Conservation (phyloP, 1,140 invertebrate species). For the Drosophila serrata region DNA sequence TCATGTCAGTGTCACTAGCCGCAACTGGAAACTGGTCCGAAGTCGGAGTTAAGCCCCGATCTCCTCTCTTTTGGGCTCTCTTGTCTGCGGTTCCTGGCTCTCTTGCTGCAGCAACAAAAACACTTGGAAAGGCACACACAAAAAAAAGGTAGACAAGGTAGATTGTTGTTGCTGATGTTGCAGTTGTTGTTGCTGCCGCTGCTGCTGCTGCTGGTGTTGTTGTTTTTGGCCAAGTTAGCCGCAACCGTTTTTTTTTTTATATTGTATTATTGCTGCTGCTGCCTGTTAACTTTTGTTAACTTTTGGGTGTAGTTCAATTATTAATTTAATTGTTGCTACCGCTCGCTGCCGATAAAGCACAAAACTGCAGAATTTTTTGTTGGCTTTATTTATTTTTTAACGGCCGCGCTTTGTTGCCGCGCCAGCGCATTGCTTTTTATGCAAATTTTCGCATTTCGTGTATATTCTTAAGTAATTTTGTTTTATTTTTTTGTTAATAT, state of each 20-base stretch:
- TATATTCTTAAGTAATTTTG: conserved; percentile 36
- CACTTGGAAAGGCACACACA: conserved; percentile 64
- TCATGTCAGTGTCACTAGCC: conserved; percentile 44
- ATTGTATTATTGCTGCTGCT: conserved; percentile 25
- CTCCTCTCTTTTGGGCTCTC: conserved; percentile 20
- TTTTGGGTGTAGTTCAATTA: conserved; percentile 77
- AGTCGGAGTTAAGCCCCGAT: conserved; percentile 32
- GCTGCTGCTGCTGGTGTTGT: conserved; percentile 39
- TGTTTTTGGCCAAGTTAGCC: conserved; percentile 70
- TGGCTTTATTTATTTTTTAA: conserved; percentile 60
- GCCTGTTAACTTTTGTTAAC: conserved; percentile 46
- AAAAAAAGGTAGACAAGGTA: conserved; percentile 67
- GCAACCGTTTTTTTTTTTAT: conserved; percentile 40
- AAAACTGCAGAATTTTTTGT: conserved; percentile 64
- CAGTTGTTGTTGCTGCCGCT: conserved; percentile 39
- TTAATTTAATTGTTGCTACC: conserved; percentile 69
- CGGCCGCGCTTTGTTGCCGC: conserved; percentile 56
- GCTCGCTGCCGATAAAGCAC: conserved; percentile 68
- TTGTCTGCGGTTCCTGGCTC: conserved; percentile 33
- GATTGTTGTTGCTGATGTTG: conserved; percentile 38
- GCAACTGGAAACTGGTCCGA: conserved; percentile 53
- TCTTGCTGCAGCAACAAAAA: conserved; percentile 46
- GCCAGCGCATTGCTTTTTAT: conserved; percentile 58
- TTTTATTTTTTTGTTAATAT: conserved; percentile 16
- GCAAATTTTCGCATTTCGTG: conserved; percentile 51